Percentiles rank a stretch among this genome's conserved stretches.
phyloP scores from a whole-genome alignment of 2,888 invertebrate genomes.

The Amblyjoppa proteus region DNA sequence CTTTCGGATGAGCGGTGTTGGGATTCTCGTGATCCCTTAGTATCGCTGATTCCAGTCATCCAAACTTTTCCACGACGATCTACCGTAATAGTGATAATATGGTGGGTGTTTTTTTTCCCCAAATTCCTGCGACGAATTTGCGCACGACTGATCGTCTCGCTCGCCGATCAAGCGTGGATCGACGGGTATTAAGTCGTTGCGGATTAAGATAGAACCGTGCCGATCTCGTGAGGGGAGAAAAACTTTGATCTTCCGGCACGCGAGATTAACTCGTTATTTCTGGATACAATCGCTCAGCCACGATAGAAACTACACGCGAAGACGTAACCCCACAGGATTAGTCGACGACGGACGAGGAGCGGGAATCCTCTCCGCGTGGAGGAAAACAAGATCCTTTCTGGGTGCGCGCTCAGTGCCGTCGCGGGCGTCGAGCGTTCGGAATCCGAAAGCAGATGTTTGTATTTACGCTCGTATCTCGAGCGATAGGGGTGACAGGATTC shows the following conservation, averaged over 20 bases:
- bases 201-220: conserved; percentile 74
- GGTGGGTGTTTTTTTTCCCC: conserved; percentile 45
- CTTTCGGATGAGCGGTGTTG: background rate
- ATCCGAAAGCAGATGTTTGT: conserved; percentile 81
- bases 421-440: conserved; percentile 73
- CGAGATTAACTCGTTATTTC: conserved; percentile 80
- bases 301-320: conserved; percentile 8
- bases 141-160: background rate
- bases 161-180: conserved; percentile 43
- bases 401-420: conserved; percentile 27
- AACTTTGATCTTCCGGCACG: conserved; percentile 50
- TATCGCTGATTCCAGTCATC: conserved; percentile 10
- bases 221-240: conserved; percentile 68
- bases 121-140: conserved; percentile 29
- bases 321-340: conserved; percentile 55
- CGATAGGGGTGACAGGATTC: conserved; percentile 60
- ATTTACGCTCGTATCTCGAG: conserved; percentile 72
- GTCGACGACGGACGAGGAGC: conserved; percentile 75
- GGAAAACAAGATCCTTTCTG: conserved; percentile 32
- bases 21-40: conserved; percentile 37
- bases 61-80: conserved; percentile 28
- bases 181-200: conserved; percentile 77
- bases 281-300: conserved; percentile 40
- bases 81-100: conserved; percentile 14
- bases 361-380: conserved; percentile 73